Percentiles rank a stretch among this genome's conserved stretches.
phyloP scores from a whole-genome alignment of 2,888 invertebrate species.

The Leptinotarsa juncta region DNA sequence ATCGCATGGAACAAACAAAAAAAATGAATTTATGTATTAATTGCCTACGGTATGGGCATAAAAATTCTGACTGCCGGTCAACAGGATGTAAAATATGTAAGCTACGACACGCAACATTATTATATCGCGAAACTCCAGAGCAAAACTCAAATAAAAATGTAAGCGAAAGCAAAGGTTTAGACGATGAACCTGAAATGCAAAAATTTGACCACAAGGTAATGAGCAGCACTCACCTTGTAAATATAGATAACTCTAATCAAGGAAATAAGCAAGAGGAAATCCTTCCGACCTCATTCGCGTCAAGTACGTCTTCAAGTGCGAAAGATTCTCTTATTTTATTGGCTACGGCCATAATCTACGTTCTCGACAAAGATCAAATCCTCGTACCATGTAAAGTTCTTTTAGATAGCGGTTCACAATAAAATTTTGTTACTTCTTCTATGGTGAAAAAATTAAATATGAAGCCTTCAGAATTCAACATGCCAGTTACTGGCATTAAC shows the following conservation, averaged over 20 bases:
- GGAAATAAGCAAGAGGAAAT: too few relatives aligned
- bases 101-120: conserved; percentile 30
- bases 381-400: conserved; percentile 7
- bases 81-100: conserved; percentile 37
- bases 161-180: too few relatives aligned
- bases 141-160: background rate
- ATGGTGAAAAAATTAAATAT: conserved; percentile 27
- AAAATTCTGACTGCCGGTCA: conserved; percentile 36
- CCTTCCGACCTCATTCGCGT: background rate
- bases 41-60: conserved; percentile 43
- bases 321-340: conserved; percentile 6
- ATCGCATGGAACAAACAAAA: conserved; percentile 37
- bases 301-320: conserved; percentile 3
- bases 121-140: conserved; percentile 8
- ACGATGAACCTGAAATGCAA: too few relatives aligned
- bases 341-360: background rate
- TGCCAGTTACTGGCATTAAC: conserved; percentile 31
- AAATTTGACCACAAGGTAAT: background rate
- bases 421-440: background rate
- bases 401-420: background rate
- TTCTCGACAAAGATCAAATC: background rate
- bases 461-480: conserved; percentile 13
- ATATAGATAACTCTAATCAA: too few relatives aligned
- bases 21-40: conserved; percentile 41
- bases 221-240: too few relatives aligned